These are phyloP conservation scores for Temnopleurus reevesii DNA, from an alignment of 53 echinoderm and acorn worm genomes.

Conservation along the genomic window DNA sequence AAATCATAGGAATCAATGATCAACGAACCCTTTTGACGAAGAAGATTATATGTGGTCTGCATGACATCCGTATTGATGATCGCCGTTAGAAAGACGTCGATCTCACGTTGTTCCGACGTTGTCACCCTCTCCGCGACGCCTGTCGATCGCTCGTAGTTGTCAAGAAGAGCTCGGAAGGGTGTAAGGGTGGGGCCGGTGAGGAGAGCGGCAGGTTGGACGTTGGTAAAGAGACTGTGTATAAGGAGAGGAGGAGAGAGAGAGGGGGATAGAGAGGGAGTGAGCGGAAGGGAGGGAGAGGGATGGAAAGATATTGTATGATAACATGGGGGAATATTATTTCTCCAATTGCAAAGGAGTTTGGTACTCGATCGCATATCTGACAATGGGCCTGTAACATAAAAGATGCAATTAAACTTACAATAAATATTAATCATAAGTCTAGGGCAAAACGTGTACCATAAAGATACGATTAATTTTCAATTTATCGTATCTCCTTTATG, in stretches of 20 bases:
- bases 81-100: constrained; percentile 60
- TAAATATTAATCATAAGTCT: too few relatives aligned
- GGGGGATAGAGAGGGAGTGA: neutral
- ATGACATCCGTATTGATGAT: constrained; percentile 70
- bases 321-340: neutral
- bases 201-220: constrained; percentile 15
- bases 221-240: constrained; percentile 53
- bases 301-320: neutral
- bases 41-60: constrained; percentile 51
- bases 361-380: too few relatives aligned
- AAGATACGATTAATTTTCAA: too few relatives aligned
- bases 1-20: neutral
- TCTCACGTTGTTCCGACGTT: constrained; percentile 44
- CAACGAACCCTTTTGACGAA: constrained; percentile 60
- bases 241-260: neutral
- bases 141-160: constrained; percentile 65
- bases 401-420: too few relatives aligned
- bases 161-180: constrained; percentile 61
- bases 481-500: too few relatives aligned
- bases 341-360: too few relatives aligned
- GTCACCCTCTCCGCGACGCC: constrained; percentile 55
- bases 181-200: constrained; percentile 53
- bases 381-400: too few relatives aligned
- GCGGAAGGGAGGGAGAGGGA: neutral
- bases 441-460: too few relatives aligned